phyloP scores from a whole-genome alignment of 2,888 invertebrate species.

The Ichneumoninae sp. region DNA sequence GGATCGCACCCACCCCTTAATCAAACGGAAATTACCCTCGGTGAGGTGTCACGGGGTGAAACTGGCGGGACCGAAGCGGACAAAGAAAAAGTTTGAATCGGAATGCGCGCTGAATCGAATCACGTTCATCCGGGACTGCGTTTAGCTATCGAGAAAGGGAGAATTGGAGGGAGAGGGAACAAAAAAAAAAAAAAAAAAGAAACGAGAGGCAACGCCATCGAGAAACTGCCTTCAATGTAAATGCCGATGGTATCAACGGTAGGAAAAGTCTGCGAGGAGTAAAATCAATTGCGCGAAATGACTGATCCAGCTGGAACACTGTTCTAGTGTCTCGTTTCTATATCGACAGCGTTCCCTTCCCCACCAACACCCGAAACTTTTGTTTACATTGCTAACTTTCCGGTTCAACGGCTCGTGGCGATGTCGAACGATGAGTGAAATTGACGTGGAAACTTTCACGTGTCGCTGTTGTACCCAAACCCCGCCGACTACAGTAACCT shows the following conservation, averaged over 20 bases:
- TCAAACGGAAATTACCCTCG: conserved; percentile 65
- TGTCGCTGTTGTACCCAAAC: conserved; percentile 11
- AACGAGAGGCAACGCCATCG: conserved; percentile 47
- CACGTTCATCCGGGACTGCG: conserved; percentile 77
- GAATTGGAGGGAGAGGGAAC: conserved; percentile 31
- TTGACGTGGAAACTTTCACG: conserved; percentile 61
- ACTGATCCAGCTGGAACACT: conserved; percentile 53
- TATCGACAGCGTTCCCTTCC: conserved; percentile 9
- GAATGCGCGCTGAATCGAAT: conserved; percentile 83
- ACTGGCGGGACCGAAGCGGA: conserved; percentile 56
- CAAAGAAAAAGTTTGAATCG: conserved; percentile 82
- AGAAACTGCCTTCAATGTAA: conserved; percentile 55
- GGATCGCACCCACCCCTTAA: conserved; percentile 70
- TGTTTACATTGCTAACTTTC: conserved; percentile 63
- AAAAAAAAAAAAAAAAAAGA: conserved; percentile 28
- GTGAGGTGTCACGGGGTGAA: conserved; percentile 60
- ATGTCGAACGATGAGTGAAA: conserved; percentile 52
- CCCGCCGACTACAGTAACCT: not conserved
- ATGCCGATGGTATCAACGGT: conserved; percentile 55
- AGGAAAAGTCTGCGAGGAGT: conserved; percentile 54
- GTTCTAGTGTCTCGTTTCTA: conserved; percentile 43
- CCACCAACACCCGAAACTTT: conserved; percentile 32
- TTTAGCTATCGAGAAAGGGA: conserved; percentile 39
- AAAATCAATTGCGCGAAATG: conserved; percentile 66
- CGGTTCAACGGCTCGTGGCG: conserved; percentile 59